Percentiles rank a stretch among this genome's conserved stretches.
phyloP scores from a whole-genome alignment of 2,797 vertebrate species.

The Vultur gryphus region DNA sequence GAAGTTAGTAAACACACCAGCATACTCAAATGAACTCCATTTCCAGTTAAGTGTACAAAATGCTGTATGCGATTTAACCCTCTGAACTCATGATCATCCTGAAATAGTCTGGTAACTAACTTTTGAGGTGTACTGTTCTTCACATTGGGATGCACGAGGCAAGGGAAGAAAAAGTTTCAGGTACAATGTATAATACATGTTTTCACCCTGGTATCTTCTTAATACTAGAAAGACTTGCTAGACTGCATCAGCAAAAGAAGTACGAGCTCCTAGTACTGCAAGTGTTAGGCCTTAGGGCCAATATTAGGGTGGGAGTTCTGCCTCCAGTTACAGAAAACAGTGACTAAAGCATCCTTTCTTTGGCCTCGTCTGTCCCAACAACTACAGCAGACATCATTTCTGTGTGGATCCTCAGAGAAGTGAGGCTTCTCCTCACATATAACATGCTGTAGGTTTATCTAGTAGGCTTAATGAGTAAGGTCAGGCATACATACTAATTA shows the following conservation, averaged over 20 bases:
- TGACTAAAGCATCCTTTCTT: background rate
- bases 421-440: background rate
- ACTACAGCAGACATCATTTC: background rate
- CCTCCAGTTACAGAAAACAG: background rate
- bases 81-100: background rate
- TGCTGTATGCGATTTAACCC: background rate
- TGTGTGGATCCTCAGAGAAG: background rate
- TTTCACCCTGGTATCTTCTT: background rate
- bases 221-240: background rate
- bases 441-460: background rate
- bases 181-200: background rate
- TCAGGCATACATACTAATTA: background rate
- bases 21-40: background rate
- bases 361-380: background rate
- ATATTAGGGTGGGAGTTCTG: background rate
- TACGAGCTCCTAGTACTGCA: background rate
- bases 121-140: background rate
- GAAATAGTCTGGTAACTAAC: background rate
- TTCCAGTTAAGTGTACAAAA: background rate
- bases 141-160: background rate
- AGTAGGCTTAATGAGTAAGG: background rate
- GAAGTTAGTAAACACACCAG: background rate
- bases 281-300: background rate
- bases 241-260: background rate
- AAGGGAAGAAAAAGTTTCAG: background rate